Percentiles rank a stretch among this genome's conserved stretches.
Conservation (phyloP, 2,888 invertebrate genomes). For the Mantis religiosa region DNA sequence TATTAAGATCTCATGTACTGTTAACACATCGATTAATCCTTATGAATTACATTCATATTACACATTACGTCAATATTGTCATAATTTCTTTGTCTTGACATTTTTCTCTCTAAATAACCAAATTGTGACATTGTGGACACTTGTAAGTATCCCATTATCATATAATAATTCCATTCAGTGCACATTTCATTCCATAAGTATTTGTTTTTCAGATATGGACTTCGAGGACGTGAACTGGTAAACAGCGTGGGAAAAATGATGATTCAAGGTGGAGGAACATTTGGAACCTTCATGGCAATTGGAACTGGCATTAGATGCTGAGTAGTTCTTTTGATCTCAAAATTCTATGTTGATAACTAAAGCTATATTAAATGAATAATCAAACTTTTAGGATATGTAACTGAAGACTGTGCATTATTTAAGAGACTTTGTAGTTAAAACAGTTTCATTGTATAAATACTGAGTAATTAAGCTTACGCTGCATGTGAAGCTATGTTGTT, state of each 20-base stretch:
- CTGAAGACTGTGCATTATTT: neutral
- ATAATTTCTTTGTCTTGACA: too few species aligned
- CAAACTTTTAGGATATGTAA: neutral
- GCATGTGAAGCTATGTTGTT: neutral
- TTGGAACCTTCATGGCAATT: constrained; percentile 96
- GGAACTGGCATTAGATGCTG: constrained; percentile 80
- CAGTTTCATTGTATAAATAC: neutral
- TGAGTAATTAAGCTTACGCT: neutral
- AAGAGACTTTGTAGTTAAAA: neutral
- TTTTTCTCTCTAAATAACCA: too few species aligned
- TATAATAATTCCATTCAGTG: neutral
- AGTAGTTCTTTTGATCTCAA: neutral
- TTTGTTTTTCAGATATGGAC: constrained; percentile 68
- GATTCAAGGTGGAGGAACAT: constrained; percentile 95
- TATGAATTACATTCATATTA: too few species aligned
- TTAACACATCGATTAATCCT: too few species aligned
- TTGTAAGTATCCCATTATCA: neutral
- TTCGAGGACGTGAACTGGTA: constrained; percentile 86
- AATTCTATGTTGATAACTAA: neutral
- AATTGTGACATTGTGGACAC: too few species aligned
- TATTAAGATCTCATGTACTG: too few species aligned
- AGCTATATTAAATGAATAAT: neutral
- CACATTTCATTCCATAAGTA: neutral
- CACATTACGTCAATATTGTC: too few species aligned
- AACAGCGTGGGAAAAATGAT: constrained; percentile 94